A percentile compares a stretch with the other conserved stretches of the same genome.
phyloP scores from a whole-genome alignment of 2,888 invertebrate genomes.

The Cheilosia impressa region DNA sequence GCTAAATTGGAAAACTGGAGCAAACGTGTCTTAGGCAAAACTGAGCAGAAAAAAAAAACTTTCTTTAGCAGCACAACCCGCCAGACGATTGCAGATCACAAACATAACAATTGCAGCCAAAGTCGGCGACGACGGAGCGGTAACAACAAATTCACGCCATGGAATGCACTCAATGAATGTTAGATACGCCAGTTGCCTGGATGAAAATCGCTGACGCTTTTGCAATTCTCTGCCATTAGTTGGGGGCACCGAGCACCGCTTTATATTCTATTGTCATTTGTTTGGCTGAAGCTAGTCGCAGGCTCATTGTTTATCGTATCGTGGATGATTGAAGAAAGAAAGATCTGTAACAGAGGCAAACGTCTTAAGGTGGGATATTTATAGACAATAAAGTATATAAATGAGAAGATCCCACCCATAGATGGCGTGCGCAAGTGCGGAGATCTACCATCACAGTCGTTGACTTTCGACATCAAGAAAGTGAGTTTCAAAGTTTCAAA shows the following conservation, averaged over 20 bases:
- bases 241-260: not conserved
- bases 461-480: no score
- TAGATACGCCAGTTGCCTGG: slow-evolving; percentile 1
- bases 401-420: not conserved
- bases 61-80: slow-evolving; percentile 51
- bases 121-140: not conserved
- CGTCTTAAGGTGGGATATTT: not conserved
- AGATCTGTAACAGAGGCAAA: not conserved
- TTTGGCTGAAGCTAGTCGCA: not conserved
- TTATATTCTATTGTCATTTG: slow-evolving; percentile 32
- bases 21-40: slow-evolving; percentile 58
- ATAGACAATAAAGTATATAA: not conserved
- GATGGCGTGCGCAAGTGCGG: not conserved
- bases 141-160: slow-evolving; percentile 44
- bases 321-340: not conserved
- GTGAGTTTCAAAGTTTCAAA: no score
- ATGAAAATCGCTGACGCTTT: slow-evolving; percentile 31
- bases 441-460: no score
- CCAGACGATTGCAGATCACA: slow-evolving; percentile 46
- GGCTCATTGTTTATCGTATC: slow-evolving; percentile 14
- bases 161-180: slow-evolving; percentile 45
- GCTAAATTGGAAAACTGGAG: slow-evolving; percentile 71
- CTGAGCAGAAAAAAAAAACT: slow-evolving; percentile 49
- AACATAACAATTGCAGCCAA: slow-evolving; percentile 50
- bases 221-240: slow-evolving; percentile 38